phyloP scores from a whole-genome alignment of 2,888 invertebrate species.

The Eupithecia subfuscata region DNA sequence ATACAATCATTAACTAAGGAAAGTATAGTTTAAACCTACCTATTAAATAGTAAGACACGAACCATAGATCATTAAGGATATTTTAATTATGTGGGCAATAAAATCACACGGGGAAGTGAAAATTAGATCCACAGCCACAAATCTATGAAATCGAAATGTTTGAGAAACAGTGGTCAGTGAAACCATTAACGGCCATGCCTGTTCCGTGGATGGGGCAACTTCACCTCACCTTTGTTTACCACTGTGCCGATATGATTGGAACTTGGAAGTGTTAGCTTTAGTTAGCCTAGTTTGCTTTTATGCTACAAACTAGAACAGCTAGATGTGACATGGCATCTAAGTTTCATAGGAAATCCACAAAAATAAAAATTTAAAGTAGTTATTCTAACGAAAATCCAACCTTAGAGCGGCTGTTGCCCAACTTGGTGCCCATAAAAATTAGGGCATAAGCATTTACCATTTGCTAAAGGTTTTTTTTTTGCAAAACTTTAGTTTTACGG shows the following conservation, averaged over 20 bases:
- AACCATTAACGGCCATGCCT: conserved; percentile 59
- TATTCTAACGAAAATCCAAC: too few species aligned
- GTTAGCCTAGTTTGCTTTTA: neutral
- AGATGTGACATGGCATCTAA: neutral
- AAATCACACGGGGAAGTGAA: neutral
- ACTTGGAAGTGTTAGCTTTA: neutral
- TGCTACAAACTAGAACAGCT: neutral
- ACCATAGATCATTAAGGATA: too few species aligned
- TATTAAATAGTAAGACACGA: too few species aligned
- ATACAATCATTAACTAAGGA: too few species aligned
- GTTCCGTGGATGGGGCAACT: conserved; percentile 49
- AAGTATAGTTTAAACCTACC: too few species aligned
- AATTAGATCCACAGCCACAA: neutral
- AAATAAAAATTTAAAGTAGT: neutral
- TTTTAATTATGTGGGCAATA: too few species aligned
- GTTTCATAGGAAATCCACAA: neutral
- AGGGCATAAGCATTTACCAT: too few species aligned
- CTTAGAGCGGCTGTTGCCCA: too few species aligned
- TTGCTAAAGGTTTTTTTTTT: too few species aligned
- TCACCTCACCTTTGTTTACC: conserved; percentile 51
- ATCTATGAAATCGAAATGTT: conserved; percentile 26
- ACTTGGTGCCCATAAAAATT: too few species aligned
- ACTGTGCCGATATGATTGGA: conserved; percentile 46
- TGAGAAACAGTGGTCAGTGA: conserved; percentile 44
- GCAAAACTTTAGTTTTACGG: too few species aligned